Evolutionary conservation across 53 echinoderm and acorn worm species (phyloP), one percentile per base, ranked within the genome.

Genomic region (Paracentrotus lividus): DNA sequence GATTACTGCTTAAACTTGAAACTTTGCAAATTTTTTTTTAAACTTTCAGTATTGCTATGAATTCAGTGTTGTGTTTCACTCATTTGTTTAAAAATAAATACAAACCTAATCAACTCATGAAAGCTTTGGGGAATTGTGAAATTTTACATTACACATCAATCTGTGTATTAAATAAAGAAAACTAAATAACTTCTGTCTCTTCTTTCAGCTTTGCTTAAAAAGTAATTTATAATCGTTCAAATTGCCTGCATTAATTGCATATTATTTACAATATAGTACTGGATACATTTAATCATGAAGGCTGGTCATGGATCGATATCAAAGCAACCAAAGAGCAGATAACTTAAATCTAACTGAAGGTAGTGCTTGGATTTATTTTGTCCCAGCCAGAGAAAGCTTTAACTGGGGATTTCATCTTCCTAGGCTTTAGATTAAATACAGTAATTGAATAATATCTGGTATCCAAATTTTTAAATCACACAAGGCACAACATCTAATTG

Each of bases 221-320:
- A 45, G 72, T 40, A 47, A 45, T 47, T 26, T n/a, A n/a, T 54
- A n/a, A 81, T n/a, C 9, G 36, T 38, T 34, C 72, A n/a, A 6
- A 81, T 81, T 45, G 81, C 45, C 23, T n/a, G n/a, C 21, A 45
- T 26, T 24, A 24, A 44, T 47, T 81, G 81, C 86, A 86, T 86
- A 85, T 85, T 49, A 86, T 38, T 86, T 54, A 86, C 86, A 86
- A 86, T 55, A 86, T 86, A 86, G 86, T 86, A 86, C 86, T 86
- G 86, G 33, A 55, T 5, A 55, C 42, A 86, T 56, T 56, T 49
- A 85, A n/a, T n/a, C 61, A 16, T 61, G n/a, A n/a, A 36, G 10
- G 18, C 40, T 72, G 16, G 36, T 40, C 40, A 38, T 5, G 40
- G 20, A 12, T 38, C 72, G 40, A 18, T 21, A 15, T 72, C 38